Evolutionary conservation across 2,113 vertebrate species (phyloP), one percentile per base, ranked within the genome.

Genomic region (Apodemus speciosus): DNA sequence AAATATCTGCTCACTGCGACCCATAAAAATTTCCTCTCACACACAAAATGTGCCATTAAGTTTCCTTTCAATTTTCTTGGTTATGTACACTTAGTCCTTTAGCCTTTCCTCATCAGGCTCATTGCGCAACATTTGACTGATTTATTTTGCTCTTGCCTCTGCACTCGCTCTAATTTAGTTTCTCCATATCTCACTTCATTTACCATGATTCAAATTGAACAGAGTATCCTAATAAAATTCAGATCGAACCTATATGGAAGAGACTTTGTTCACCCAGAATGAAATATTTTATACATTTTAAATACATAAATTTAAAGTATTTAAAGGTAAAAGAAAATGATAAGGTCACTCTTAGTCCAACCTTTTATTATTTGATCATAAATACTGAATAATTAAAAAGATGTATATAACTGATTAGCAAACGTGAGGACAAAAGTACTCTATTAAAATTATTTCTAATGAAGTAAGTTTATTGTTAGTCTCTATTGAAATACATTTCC

Each of bases 11-110:
- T 96, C 49, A 46, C 66, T 72, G 75, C 11, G 6, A 84, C 69
- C n/a, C 89, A 76, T 93, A 92, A 95, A 96, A 81, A 64, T 72
- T 75, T 68, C 27, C 88, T 96, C 56, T 60, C 75, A 58, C 62
- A 68, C 79, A 43, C 76, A 85, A 94, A 95, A 89, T 0, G 0
- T 93, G 68, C 60, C 92, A 46, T 92, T 88, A 93, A 71, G 23
- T 95, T 93, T 93, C 58, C 56, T 90, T 96, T 91, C 92, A 84
- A 72, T 97, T 96, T 95, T 87, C 89, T 87, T 87, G 46, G 75
- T n/a, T 75, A 66, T 86, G 21, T 85, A 81, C 21, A 93, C 77
- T 73, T 83, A 89, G 43, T 95, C 40, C 30, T 96, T 90, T 80
- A 94, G 43, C 25, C 46, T 92, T 93, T 90, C n/a, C 49, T 95